Evolutionary conservation across 2,113 vertebrate genomes (phyloP).

Genomic region (Corythornis cristatus): DNA sequence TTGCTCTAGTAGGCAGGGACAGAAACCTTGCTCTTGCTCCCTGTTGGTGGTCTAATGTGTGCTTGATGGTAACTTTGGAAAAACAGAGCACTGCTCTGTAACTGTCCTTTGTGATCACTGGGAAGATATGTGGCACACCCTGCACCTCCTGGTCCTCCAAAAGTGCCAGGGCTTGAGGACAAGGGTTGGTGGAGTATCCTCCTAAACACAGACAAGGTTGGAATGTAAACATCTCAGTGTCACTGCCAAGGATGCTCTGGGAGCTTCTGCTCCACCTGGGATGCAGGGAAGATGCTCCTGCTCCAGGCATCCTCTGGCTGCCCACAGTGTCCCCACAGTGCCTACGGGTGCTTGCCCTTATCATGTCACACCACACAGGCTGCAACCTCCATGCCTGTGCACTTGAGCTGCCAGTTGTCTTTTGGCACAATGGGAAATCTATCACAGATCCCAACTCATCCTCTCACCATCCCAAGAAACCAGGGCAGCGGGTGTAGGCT

Average conservation of each 20-base stretch:
- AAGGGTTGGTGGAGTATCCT: not conserved
- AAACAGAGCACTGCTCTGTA: not conserved
- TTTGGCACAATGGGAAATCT: not conserved
- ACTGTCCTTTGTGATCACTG: not conserved
- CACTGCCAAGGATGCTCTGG: not conserved
- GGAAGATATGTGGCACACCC: rapidly evolving
- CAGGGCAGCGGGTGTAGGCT: not conserved
- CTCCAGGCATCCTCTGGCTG: rapidly evolving
- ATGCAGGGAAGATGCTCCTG: not conserved
- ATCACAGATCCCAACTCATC: not conserved
- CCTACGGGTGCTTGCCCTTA: not conserved
- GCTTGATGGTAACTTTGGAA: not conserved
- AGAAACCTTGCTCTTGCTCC: not conserved
- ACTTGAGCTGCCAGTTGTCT: not conserved
- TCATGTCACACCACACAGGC: not conserved
- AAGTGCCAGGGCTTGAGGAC: not conserved
- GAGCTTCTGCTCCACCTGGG: not conserved
- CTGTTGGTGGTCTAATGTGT: not conserved
- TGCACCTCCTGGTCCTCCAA: not conserved
- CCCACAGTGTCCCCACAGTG: not conserved
- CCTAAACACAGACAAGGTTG: not conserved
- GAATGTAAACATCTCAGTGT: not conserved
- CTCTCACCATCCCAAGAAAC: not conserved
- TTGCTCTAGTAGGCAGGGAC: not conserved
- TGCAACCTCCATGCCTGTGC: rapidly evolving